Percentiles rank a stretch among this genome's conserved stretches.
Conservation (phyloP, 2,113 vertebrate genomes). For the Stegastes partitus region DNA sequence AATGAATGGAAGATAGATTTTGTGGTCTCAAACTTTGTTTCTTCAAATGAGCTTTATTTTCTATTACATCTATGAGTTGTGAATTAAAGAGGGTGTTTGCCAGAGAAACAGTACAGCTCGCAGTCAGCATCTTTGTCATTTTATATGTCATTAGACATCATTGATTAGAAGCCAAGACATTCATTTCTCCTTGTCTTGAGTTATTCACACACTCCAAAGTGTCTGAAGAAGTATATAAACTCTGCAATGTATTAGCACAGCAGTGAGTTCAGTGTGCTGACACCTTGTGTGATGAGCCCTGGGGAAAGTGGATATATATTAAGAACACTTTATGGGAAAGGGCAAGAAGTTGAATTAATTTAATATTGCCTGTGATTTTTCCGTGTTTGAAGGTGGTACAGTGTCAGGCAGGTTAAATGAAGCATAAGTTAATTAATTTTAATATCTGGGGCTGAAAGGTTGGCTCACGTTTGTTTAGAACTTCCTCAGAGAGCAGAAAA, state of each 20-base stretch:
- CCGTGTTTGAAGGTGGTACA: constrained; percentile 3
- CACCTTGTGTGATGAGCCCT: not conserved
- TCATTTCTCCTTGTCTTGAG: constrained; percentile 16
- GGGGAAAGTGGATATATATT: constrained; percentile 5
- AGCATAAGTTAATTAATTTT: constrained; percentile 35
- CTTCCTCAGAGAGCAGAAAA: not conserved
- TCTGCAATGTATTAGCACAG: not conserved
- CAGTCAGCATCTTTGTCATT: constrained; percentile 54
- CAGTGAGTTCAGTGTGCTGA: not conserved
- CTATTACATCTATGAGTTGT: constrained; percentile 30
- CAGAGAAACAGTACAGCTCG: constrained; percentile 15
- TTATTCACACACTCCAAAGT: constrained; percentile 18
- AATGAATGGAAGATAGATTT: constrained; percentile 62
- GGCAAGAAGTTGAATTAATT: not conserved
- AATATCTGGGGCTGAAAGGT: constrained; percentile 13
- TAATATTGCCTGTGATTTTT: not conserved
- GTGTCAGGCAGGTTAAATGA: constrained; percentile 17
- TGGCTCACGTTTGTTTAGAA: constrained; percentile 10
- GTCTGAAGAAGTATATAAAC: constrained; percentile 27
- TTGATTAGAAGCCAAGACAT: constrained; percentile 33
- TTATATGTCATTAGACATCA: constrained; percentile 38
- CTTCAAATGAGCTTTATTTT: constrained; percentile 43
- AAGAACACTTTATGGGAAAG: not conserved
- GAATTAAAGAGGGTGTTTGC: constrained; percentile 8
- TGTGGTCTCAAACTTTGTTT: constrained; percentile 42